These are phyloP conservation scores for Melanerpes formicivorus DNA, from an alignment of 2,113 vertebrate genomes.

Conservation along the genomic window DNA sequence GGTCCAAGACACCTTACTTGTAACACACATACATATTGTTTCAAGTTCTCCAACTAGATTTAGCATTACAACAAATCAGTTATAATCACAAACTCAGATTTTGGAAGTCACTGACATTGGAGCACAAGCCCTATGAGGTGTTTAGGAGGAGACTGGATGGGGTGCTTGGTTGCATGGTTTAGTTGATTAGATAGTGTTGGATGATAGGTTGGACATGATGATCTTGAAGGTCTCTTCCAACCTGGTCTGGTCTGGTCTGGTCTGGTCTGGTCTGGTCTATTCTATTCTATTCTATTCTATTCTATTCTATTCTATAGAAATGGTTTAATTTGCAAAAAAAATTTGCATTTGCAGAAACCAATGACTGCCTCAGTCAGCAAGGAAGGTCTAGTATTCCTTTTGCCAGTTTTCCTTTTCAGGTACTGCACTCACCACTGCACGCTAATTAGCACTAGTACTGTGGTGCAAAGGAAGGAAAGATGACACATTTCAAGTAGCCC, in stretches of 20 bases:
- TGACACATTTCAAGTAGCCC: neutral
- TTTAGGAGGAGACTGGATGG: no score
- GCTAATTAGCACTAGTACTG: neutral
- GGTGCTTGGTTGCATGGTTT: no score
- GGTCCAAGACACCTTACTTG: neutral
- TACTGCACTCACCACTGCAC: rapidly evolving
- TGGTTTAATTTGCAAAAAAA: neutral
- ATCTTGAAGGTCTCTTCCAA: no score
- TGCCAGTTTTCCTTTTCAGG: neutral
- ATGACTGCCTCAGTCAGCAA: neutral
- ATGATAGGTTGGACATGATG: no score
- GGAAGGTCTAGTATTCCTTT: neutral
- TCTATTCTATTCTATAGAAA: neutral
- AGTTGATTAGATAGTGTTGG: no score
- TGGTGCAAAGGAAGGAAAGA: neutral
- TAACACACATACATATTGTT: neutral
- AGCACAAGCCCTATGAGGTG: no score
- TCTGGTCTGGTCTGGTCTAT: no score
- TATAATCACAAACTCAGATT: neutral
- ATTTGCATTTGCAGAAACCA: neutral
- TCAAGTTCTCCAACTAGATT: neutral
- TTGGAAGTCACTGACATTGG: neutral
- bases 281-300: no score
- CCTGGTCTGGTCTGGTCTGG: no score
- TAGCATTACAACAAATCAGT: neutral